Evolutionary conservation across 2,888 invertebrate genomes (phyloP).

Genomic region (Erebia epiphron): DNA sequence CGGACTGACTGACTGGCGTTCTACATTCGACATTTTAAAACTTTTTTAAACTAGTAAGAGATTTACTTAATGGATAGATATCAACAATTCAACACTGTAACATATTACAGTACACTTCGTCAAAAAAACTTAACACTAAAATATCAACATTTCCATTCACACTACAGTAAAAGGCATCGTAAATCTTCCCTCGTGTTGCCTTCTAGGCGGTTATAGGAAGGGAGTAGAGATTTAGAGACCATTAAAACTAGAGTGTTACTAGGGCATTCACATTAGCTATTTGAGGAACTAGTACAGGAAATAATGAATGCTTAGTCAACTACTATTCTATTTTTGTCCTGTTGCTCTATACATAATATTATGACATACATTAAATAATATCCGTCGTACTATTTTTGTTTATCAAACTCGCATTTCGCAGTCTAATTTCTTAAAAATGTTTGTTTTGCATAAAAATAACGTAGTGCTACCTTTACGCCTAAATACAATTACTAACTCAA

Average conservation of each 20-base stretch:
- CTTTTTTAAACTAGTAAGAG: background rate
- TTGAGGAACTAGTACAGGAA: slow-evolving; percentile 22
- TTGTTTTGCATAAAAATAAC: too few relatives aligned
- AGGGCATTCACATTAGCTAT: slow-evolving; percentile 34
- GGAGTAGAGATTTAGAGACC: slow-evolving; percentile 43
- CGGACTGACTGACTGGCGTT: too few relatives aligned
- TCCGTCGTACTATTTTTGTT: background rate
- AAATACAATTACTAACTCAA: too few relatives aligned
- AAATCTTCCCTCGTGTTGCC: slow-evolving; percentile 55
- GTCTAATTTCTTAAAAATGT: too few relatives aligned
- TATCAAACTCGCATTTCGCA: too few relatives aligned
- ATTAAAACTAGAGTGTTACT: slow-evolving; percentile 53
- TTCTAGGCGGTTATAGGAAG: slow-evolving; percentile 57
- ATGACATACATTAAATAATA: background rate
- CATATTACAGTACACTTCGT: background rate
- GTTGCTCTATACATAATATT: background rate
- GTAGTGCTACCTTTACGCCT: too few relatives aligned
- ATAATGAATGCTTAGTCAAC: slow-evolving; percentile 6
- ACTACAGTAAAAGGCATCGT: slow-evolving; percentile 65
- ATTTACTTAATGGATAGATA: background rate
- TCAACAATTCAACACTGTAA: background rate
- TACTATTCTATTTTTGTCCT: slow-evolving; percentile 1
- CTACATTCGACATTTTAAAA: too few relatives aligned
- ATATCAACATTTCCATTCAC: slow-evolving; percentile 67
- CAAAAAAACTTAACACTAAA: slow-evolving; percentile 15